phyloP scores from a whole-genome alignment of 64 coral and sea anemone genomes.

The Trachythela sp. region DNA sequence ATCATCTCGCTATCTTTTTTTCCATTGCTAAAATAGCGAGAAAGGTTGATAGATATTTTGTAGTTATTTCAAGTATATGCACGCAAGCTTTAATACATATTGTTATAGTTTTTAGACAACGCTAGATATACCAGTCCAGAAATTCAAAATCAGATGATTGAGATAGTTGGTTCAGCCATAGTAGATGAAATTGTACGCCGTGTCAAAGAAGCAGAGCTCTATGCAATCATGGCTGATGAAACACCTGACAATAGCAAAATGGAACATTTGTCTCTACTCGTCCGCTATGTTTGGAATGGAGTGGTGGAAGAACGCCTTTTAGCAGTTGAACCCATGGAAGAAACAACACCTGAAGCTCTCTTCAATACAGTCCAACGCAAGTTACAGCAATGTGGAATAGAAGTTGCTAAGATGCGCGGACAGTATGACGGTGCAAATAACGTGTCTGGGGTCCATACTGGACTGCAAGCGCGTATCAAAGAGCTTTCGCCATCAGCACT shows the following conservation, averaged over 20 bases:
- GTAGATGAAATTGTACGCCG: background rate
- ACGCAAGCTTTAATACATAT: no score
- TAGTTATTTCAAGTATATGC: no score
- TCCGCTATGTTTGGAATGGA: background rate
- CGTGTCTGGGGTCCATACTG: no score
- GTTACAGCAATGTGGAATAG: background rate
- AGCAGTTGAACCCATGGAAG: background rate
- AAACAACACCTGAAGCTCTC: background rate
- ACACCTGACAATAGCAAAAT: background rate
- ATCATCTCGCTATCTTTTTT: no score
- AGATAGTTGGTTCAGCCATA: background rate
- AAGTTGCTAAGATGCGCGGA: background rate
- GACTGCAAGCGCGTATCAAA: background rate
- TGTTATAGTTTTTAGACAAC: no score
- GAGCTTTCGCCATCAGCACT: no score
- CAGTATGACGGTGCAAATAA: no score
- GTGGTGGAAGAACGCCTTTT: background rate
- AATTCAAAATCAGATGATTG: no score
- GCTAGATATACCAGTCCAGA: no score
- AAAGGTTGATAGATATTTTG: no score
- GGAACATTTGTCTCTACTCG: background rate
- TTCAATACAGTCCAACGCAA: background rate
- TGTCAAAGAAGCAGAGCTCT: background rate
- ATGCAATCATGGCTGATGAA: constrained; percentile 1
- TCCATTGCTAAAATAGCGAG: no score